Percentiles rank a stretch among this genome's conserved stretches.
phyloP scores from a whole-genome alignment of 1,140 invertebrate genomes.

The Steinernema feltiae region DNA sequence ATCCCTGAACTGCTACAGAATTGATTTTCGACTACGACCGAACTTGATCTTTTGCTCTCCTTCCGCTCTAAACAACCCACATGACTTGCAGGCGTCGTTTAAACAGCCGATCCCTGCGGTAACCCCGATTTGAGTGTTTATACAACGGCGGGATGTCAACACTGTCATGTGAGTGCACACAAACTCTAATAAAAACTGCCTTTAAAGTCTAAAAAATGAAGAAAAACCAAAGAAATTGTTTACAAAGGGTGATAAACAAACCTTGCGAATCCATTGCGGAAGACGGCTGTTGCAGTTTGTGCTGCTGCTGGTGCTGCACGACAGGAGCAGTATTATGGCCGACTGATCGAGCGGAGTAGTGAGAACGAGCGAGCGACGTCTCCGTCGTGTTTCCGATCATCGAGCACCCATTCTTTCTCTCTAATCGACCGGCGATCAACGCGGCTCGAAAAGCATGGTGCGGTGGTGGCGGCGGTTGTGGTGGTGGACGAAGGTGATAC shows the following conservation, averaged over 20 bases:
- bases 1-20: no score
- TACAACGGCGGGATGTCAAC: neutral
- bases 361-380: constrained; percentile 10
- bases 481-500: constrained; percentile 1
- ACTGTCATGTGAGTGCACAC: neutral
- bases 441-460: neutral
- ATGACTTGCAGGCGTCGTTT: no score
- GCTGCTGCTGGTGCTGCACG: constrained; percentile 1
- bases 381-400: constrained; percentile 13
- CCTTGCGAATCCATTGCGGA: constrained; percentile 7
- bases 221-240: neutral
- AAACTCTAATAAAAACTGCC: neutral
- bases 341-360: constrained; percentile 10
- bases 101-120: neutral
- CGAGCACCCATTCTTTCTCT: constrained; percentile 5
- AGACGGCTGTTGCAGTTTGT: neutral
- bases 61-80: no score
- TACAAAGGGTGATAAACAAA: neutral
- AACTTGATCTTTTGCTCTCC: no score
- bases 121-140: neutral
- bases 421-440: constrained; percentile 14
- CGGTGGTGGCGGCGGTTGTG: neutral
- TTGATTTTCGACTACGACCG: no score
- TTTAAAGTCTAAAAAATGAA: no score
- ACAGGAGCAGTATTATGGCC: constrained; percentile 8